Conservation (phyloP, 2,888 invertebrate species). For the Xanthia icteritia region DNA sequence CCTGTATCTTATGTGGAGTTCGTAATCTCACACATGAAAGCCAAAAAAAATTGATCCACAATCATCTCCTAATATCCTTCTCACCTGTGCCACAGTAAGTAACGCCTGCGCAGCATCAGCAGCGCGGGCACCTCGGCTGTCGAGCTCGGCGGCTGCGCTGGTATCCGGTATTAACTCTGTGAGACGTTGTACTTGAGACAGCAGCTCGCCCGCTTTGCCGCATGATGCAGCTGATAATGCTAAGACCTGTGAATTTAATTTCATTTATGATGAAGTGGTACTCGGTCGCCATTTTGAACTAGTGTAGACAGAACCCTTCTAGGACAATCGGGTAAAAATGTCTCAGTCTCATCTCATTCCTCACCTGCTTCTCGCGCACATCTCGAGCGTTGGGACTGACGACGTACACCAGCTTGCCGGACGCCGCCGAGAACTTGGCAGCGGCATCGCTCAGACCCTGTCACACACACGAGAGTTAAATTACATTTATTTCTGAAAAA, state of each 20-base stretch:
- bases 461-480: background rate
- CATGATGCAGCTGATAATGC: conserved; percentile 70
- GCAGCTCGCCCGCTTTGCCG: conserved; percentile 70
- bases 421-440: conserved; percentile 71
- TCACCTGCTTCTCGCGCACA: conserved; percentile 68
- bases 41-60: background rate
- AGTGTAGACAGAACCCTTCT: background rate
- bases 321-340: too few species aligned
- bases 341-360: background rate
- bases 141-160: conserved; percentile 65
- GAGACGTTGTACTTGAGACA: conserved; percentile 71
- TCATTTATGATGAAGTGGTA: background rate
- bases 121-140: conserved; percentile 61
- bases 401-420: conserved; percentile 72
- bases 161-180: conserved; percentile 60
- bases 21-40: background rate
- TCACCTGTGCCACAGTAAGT: conserved; percentile 68
- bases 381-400: conserved; percentile 64
- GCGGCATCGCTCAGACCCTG: conserved; percentile 72
- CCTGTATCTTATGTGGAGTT: background rate
- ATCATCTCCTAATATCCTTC: background rate
- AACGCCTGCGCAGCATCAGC: conserved; percentile 72
- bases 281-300: background rate
- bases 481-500: too few species aligned
- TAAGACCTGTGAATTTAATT: background rate